Percentiles rank a stretch among this genome's conserved stretches.
Evolutionary conservation across 1,140 invertebrate species (phyloP).

Genomic region (Apis dorsata): DNA sequence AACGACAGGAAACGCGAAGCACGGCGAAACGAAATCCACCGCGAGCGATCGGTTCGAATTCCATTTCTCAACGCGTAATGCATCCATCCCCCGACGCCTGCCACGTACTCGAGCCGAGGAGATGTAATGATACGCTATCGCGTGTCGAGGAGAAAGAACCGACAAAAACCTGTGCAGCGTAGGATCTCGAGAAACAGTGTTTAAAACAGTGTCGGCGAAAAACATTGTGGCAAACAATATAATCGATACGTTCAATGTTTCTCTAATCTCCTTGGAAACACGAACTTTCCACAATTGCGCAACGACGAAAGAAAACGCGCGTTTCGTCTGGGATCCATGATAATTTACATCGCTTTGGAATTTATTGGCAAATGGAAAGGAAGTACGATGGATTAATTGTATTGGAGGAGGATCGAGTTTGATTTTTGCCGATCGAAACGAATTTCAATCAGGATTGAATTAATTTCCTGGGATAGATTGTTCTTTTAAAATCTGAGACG

Average conservation of each 20-base stretch:
- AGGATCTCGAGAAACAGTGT: slow-evolving; percentile 25
- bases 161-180: slow-evolving; percentile 39
- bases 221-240: slow-evolving; percentile 1
- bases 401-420: too few relatives aligned
- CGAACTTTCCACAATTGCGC: not conserved
- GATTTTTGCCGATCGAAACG: too few relatives aligned
- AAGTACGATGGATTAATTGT: not conserved
- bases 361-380: not conserved
- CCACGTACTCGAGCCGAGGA: slow-evolving; percentile 12
- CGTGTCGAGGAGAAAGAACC: slow-evolving; percentile 50
- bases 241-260: not conserved
- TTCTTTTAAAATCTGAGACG: too few relatives aligned
- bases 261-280: slow-evolving; percentile 7
- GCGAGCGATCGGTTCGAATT: slow-evolving; percentile 51
- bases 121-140: slow-evolving; percentile 57
- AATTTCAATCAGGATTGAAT: too few relatives aligned
- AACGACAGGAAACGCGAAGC: slow-evolving; percentile 47
- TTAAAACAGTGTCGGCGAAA: slow-evolving; percentile 4
- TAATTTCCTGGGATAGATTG: too few relatives aligned
- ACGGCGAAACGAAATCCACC: slow-evolving; percentile 47
- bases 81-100: slow-evolving; percentile 23
- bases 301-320: not conserved
- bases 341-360: too few relatives aligned
- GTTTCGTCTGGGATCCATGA: not conserved
- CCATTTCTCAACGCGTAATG: slow-evolving; percentile 55